Base-by-base conservation (phyloP, 2,113 vertebrate genomes). In the Coracopsis vasa region DNA sequence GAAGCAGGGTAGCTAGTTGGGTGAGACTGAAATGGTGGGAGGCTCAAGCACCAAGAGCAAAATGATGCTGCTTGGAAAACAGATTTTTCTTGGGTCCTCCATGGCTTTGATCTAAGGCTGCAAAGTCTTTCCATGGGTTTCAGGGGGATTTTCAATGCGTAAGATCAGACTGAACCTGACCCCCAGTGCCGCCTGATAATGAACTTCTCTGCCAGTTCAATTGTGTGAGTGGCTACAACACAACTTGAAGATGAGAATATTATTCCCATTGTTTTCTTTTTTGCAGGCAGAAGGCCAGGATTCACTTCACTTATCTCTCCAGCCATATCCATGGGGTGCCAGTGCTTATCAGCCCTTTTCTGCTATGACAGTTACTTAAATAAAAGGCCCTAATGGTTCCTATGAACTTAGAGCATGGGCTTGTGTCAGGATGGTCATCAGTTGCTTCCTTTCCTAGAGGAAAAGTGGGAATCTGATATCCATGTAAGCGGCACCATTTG, bases 121-220 rank as follows among this genome's bases (percentile, higher is more conserved):
- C 1, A 0, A 51, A 6, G 10, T 18, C 56, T 65, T 78, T 47
- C 74, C 56, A 1, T 1, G 61, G 47, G n/a, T 11, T 70, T 45
- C 42, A 27, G 50, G 6, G 17, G 45, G 28, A 15, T 16, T 81
- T 91, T 15, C 41, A 10, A 9, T 37, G 29, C 19, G 9, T 47
- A 65, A 48, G 18, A 14, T 11, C 39, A 31, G 53, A 6, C 27
- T 71, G 69, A 53, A 24, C 14, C 25, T 8, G 11, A 5, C 12
- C 45, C 37, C 13, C 41, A n/a, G 1, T 0, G 0, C 3, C n/a
- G 5, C 14, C 15, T 65, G 9, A 2, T 42, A 17, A 41, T 0
- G 3, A 53, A 15, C 35, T 41, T 41, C 71, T 15, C 21, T 4
- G 13, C 20, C 31, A 6, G 2, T 29, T 69, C 24, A 11, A 7